These are phyloP conservation scores for Luehdorfia chinensis DNA, from an alignment of 1,140 invertebrate species.

Conservation along the genomic window DNA sequence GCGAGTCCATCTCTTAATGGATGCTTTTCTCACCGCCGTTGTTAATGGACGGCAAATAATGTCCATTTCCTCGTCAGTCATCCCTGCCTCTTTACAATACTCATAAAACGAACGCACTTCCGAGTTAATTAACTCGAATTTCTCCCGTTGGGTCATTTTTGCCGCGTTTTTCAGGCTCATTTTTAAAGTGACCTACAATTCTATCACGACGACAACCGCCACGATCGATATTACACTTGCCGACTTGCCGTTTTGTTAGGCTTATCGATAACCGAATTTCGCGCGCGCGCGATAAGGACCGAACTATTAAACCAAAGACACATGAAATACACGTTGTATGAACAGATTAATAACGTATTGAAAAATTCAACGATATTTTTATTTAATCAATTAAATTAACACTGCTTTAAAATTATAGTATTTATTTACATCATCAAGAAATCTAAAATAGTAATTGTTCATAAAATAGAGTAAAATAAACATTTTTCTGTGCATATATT, in stretches of 20 bases:
- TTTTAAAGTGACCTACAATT: conserved; percentile 46
- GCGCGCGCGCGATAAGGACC: conserved; percentile 54
- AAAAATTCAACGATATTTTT: background rate
- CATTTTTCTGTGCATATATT: too few species aligned
- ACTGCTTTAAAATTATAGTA: too few species aligned
- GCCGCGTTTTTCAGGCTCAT: conserved; percentile 56
- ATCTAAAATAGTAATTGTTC: too few species aligned
- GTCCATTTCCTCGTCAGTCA: conserved; percentile 82
- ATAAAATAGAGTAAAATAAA: too few species aligned
- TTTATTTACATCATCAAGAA: background rate
- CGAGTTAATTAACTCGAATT: conserved; percentile 75
- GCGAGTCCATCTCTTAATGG: conserved; percentile 75
- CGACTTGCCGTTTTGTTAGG: conserved; percentile 32
- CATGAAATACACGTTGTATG: background rate
- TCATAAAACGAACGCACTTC: conserved; percentile 79
- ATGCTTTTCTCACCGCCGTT: conserved; percentile 78
- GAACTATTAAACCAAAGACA: background rate
- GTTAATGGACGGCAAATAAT: conserved; percentile 82
- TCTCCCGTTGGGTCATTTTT: conserved; percentile 71
- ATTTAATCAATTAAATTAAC: too few species aligned
- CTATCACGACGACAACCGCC: conserved; percentile 21
- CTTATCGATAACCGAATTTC: conserved; percentile 58
- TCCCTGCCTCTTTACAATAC: conserved; percentile 83
- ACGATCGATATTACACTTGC: conserved; percentile 63
- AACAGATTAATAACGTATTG: background rate